phyloP scores from a whole-genome alignment of 2,797 vertebrate genomes.

The Acomys russatus region DNA sequence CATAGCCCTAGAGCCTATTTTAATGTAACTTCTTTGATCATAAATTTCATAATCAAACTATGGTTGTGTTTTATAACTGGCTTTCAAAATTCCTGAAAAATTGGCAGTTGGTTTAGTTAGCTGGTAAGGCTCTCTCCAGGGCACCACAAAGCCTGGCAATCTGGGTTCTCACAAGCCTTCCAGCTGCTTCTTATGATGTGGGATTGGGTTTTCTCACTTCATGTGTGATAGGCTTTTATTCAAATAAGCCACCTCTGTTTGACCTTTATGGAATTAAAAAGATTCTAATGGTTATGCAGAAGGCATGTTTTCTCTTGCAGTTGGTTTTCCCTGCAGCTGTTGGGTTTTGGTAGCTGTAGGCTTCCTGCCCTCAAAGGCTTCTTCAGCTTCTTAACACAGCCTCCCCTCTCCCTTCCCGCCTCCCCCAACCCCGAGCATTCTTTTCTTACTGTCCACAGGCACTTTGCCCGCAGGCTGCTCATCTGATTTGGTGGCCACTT shows the following conservation, averaged over 20 bases:
- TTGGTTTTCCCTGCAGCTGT: background rate
- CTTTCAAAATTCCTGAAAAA: background rate
- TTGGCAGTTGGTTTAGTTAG: background rate
- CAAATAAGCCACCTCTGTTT: background rate
- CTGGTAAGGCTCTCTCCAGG: background rate
- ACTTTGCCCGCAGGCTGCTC: too few species aligned
- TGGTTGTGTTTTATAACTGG: background rate
- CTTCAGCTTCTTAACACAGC: background rate
- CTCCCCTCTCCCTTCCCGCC: fast-evolving
- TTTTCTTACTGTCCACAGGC: background rate
- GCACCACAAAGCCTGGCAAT: background rate
- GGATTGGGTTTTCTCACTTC: background rate
- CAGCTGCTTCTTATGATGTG: background rate
- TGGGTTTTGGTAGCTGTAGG: background rate
- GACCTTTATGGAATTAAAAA: background rate
- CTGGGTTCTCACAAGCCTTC: background rate
- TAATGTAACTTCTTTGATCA: background rate
- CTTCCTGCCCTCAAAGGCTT: background rate
- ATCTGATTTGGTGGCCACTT: background rate
- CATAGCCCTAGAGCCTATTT: background rate
- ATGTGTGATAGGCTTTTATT: background rate
- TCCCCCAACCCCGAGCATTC: too few species aligned
- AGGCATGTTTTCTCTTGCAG: too few species aligned
- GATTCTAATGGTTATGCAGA: background rate
- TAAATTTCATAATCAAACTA: background rate